Evolutionary conservation across 1,140 invertebrate genomes (phyloP).

Genomic region (Drosophila serrata): DNA sequence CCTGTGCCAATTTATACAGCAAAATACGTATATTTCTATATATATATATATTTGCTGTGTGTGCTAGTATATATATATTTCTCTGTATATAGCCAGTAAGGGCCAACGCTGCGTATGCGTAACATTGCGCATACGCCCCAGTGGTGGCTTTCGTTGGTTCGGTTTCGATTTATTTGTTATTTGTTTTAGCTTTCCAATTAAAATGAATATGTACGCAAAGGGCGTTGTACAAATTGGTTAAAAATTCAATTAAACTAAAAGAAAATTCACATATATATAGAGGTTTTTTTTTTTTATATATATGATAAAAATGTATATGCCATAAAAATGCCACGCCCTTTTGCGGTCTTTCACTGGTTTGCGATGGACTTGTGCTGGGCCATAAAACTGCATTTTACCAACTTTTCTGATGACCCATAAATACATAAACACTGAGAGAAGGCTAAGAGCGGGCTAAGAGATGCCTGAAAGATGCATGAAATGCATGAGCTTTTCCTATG

Average conservation of each 20-base stretch:
- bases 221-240: slow-evolving; percentile 16
- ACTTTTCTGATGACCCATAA: slow-evolving; percentile 36
- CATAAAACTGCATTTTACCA: slow-evolving; percentile 26
- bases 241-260: slow-evolving; percentile 52
- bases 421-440: slow-evolving; percentile 32
- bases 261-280: slow-evolving; percentile 8
- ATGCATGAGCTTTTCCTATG: slow-evolving; percentile 14
- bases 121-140: slow-evolving; percentile 61
- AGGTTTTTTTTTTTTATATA: too few relatives aligned
- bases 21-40: slow-evolving; percentile 10
- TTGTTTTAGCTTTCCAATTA: slow-evolving; percentile 53
- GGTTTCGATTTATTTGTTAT: slow-evolving; percentile 37
- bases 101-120: slow-evolving; percentile 50
- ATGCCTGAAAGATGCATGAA: slow-evolving; percentile 2
- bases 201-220: slow-evolving; percentile 23
- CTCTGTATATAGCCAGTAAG: slow-evolving; percentile 19
- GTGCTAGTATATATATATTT: slow-evolving; percentile 3
- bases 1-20: slow-evolving; percentile 54
- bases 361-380: not conserved
- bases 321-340: slow-evolving; percentile 34
- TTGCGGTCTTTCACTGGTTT: not conserved
- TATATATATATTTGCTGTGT: slow-evolving; percentile 11
- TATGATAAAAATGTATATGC: slow-evolving; percentile 13
- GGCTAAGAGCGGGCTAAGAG: not conserved
- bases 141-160: slow-evolving; percentile 10